Conservation (phyloP, 2,888 invertebrate species). For the Hedychridium roseum region DNA sequence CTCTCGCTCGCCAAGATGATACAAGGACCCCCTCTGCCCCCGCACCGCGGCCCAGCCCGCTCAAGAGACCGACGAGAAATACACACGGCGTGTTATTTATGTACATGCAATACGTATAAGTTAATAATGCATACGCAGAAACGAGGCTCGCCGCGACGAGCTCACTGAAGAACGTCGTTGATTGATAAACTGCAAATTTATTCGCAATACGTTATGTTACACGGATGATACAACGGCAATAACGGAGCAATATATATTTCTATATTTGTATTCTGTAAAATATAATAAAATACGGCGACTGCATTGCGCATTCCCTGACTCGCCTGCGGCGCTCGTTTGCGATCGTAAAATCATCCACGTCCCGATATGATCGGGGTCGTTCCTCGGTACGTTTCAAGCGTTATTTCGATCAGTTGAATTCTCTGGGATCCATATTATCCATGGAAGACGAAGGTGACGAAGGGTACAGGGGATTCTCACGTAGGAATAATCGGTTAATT, state of each 20-base stretch:
- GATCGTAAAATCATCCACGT: too few relatives aligned
- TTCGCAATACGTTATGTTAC: constrained; percentile 43
- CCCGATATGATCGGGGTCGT: too few relatives aligned
- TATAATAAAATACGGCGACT: constrained; percentile 54
- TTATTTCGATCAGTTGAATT: too few relatives aligned
- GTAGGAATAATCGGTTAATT: constrained; percentile 7
- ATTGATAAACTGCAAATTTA: constrained; percentile 39
- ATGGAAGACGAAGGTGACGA: too few relatives aligned
- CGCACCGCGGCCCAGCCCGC: too few relatives aligned
- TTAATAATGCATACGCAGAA: not conserved
- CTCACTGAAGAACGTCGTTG: constrained; percentile 30
- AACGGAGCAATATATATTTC: constrained; percentile 56
- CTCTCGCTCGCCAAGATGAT: not conserved
- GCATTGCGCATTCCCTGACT: constrained; percentile 32
- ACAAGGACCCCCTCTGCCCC: too few relatives aligned
- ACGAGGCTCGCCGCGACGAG: constrained; percentile 6
- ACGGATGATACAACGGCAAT: constrained; percentile 50
- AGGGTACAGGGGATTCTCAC: too few relatives aligned
- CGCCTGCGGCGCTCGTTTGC: too few relatives aligned
- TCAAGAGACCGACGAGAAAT: constrained; percentile 28
- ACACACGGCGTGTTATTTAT: constrained; percentile 24
- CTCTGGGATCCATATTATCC: too few relatives aligned
- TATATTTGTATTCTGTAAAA: constrained; percentile 58
- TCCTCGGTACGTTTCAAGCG: too few relatives aligned
- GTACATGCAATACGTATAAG: constrained; percentile 7